phyloP scores from a whole-genome alignment of 2,888 invertebrate species.

The Therioaphis trifolii region DNA sequence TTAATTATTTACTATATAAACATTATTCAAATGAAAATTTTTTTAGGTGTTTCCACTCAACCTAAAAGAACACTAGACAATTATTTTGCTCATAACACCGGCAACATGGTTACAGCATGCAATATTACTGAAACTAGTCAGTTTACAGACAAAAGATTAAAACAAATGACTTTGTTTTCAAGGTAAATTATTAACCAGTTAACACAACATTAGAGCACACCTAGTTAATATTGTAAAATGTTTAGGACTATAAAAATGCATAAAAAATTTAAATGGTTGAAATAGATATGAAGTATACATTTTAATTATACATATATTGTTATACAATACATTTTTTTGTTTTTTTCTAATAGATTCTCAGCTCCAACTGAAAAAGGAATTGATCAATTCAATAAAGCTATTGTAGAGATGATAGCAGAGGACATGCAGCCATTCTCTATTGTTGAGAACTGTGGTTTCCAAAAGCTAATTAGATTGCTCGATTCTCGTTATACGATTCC shows the following conservation, averaged over 20 bases:
- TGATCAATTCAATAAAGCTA: neutral
- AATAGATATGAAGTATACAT: too few species aligned
- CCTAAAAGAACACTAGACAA: neutral
- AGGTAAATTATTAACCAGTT: neutral
- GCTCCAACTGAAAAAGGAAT: neutral
- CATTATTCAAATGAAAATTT: neutral
- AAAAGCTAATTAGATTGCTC: neutral
- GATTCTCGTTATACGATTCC: slow-evolving; percentile 8
- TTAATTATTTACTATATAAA: too few species aligned
- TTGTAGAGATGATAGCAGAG: too few species aligned
- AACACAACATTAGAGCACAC: neutral
- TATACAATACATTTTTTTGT: too few species aligned
- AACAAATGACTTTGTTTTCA: slow-evolving; percentile 5
- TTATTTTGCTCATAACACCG: neutral
- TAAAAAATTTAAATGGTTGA: too few species aligned
- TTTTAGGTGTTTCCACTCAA: neutral
- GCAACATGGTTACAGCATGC: neutral
- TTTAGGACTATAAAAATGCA: too few species aligned
- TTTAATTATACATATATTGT: too few species aligned
- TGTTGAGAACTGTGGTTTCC: slow-evolving; percentile 10
- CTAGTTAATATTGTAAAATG: too few species aligned
- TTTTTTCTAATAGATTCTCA: neutral
- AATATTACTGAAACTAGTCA: neutral
- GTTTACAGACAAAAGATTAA: neutral
- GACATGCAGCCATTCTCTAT: too few species aligned